phyloP scores from a whole-genome alignment of 1,140 invertebrate species.

The Drosophila quadrilineata region DNA sequence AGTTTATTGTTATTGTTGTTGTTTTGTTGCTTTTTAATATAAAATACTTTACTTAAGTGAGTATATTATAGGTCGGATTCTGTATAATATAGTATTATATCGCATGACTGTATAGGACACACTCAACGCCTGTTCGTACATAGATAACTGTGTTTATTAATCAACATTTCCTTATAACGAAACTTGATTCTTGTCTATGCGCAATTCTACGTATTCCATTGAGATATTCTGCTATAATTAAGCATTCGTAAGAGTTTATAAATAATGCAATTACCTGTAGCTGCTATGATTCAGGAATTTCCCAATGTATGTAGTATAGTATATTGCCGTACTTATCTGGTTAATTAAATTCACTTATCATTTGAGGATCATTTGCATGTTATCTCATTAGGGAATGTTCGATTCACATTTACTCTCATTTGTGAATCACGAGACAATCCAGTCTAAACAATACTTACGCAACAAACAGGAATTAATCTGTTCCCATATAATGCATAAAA shows the following conservation, averaged over 20 bases:
- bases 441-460: constrained; percentile 5
- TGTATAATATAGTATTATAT: constrained; percentile 31
- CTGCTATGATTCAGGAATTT: constrained; percentile 8
- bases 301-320: constrained; percentile 19
- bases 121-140: constrained; percentile 8
- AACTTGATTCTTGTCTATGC: not conserved
- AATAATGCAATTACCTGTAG: constrained; percentile 1
- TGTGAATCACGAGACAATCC: constrained; percentile 18
- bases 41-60: constrained; percentile 5
- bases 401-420: constrained; percentile 3
- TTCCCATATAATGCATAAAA: too few relatives aligned
- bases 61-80: constrained; percentile 9
- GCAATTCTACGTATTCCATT: constrained; percentile 13
- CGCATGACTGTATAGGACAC: constrained; percentile 2
- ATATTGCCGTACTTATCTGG: constrained; percentile 22
- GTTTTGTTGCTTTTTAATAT: not conserved
- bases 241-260: constrained; percentile 11
- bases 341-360: constrained; percentile 17
- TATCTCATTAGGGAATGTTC: constrained; percentile 10
- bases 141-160: constrained; percentile 6
- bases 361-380: constrained; percentile 29
- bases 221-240: not conserved
- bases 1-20: not conserved
- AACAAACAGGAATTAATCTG: too few relatives aligned
- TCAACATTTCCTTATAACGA: constrained; percentile 18